phyloP scores from a whole-genome alignment of 2,797 vertebrate species.

The Danio aesculapii region DNA sequence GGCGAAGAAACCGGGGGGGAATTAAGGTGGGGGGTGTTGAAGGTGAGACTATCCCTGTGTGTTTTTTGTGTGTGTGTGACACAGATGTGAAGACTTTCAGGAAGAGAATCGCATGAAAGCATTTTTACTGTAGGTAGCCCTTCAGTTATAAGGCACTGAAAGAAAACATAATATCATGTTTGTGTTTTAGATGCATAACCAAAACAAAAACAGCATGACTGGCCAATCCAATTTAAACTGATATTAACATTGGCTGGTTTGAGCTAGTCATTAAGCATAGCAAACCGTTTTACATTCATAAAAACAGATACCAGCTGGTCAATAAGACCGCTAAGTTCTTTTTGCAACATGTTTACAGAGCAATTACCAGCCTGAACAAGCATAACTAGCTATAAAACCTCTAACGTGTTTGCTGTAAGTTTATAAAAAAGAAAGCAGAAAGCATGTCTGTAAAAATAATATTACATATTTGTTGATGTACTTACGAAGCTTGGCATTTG shows the following conservation, averaged over 20 bases:
- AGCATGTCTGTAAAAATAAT: neutral
- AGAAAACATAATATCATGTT: constrained; percentile 15
- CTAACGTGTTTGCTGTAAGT: neutral
- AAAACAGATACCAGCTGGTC: constrained; percentile 4
- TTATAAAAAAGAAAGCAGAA: neutral
- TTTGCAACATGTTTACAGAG: neutral
- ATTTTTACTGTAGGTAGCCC: constrained; percentile 20
- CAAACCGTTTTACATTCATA: neutral
- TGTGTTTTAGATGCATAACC: neutral
- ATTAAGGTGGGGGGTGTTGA: constrained; percentile 28
- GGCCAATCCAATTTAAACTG: neutral
- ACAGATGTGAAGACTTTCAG: constrained; percentile 19
- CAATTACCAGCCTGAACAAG: neutral
- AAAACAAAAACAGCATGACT: constrained; percentile 4
- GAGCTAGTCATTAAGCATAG: neutral
- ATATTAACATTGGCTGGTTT: neutral
- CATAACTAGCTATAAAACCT: neutral
- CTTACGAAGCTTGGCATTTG: neutral
- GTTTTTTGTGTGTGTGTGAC: too few species aligned
- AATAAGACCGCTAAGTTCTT: neutral
- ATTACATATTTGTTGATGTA: neutral
- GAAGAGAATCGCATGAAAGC: constrained; percentile 2
- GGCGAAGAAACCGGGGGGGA: neutral
- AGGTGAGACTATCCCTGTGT: constrained; percentile 19
- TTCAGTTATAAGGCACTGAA: neutral